Percentiles rank a stretch among this genome's conserved stretches.
These are phyloP conservation scores for Lithobates pipiens DNA, from an alignment of 2,797 vertebrate genomes.

Conservation along the genomic window DNA sequence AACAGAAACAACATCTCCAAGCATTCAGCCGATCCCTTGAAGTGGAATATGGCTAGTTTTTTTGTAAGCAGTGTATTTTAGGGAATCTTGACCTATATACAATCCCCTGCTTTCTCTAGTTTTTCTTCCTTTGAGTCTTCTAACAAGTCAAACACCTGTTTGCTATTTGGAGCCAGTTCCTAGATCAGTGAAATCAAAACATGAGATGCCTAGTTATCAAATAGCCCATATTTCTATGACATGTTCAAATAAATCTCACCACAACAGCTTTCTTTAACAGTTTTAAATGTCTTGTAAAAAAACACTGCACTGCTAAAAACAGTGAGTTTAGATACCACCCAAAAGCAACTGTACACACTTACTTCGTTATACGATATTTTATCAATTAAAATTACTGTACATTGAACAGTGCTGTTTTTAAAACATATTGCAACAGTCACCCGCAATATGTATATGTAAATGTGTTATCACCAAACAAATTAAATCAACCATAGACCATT, in stretches of 20 bases:
- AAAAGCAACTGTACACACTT: too few species aligned
- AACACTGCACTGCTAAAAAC: too few species aligned
- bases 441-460: too few species aligned
- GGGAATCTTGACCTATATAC: constrained; percentile 10
- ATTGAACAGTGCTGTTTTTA: too few species aligned
- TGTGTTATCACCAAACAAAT: too few species aligned
- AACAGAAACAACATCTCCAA: constrained; percentile 44
- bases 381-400: too few species aligned
- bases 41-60: constrained; percentile 26
- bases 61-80: constrained; percentile 9
- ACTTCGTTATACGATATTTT: too few species aligned
- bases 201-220: constrained; percentile 36
- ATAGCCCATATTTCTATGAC: constrained; percentile 38
- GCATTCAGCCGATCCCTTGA: constrained; percentile 23
- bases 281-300: too few species aligned
- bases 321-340: too few species aligned
- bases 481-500: too few species aligned
- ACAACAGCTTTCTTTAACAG: not conserved
- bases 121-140: constrained; percentile 13
- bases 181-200: constrained; percentile 32
- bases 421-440: too few species aligned
- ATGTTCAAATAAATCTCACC: constrained; percentile 21
- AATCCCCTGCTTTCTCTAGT: not conserved
- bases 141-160: constrained; percentile 51
- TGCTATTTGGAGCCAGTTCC: constrained; percentile 32